Evolutionary conservation across 2,113 vertebrate species (phyloP).

Genomic region (Corydoras maculifer): DNA sequence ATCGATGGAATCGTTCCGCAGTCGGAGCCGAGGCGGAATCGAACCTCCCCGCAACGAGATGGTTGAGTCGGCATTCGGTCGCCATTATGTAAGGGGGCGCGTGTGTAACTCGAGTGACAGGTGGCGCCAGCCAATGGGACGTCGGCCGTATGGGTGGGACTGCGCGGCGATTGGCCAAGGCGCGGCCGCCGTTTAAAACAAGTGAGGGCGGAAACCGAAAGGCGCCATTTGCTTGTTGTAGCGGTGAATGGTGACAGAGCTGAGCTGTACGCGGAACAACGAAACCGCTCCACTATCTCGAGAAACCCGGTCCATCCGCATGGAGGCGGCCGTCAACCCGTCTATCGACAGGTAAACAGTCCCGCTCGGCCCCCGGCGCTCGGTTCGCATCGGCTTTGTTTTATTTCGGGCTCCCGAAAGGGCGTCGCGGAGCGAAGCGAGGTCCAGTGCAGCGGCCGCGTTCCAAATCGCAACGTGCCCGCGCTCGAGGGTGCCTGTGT

Average conservation of each 20-base stretch:
- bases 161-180: constrained; percentile 16
- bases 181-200: constrained; percentile 52
- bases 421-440: constrained; percentile 2
- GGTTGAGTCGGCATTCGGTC: background rate
- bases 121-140: constrained; percentile 38
- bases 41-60: too few relatives aligned
- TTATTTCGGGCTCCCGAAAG: background rate
- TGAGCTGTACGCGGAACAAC: background rate
- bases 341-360: constrained; percentile 61
- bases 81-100: constrained; percentile 18
- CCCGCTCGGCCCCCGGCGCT: background rate
- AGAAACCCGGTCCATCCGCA: constrained; percentile 51
- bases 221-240: constrained; percentile 62
- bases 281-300: constrained; percentile 14
- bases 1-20: too few relatives aligned
- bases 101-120: background rate
- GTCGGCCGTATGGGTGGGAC: background rate
- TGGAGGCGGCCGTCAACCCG: constrained; percentile 64
- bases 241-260: constrained; percentile 29
- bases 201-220: constrained; percentile 54
- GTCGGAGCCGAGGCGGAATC: too few relatives aligned
- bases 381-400: too few relatives aligned
- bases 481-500: background rate
- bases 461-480: constrained; percentile 13
- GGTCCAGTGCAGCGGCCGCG: constrained; percentile 1